Evolutionary conservation across 2,797 vertebrate genomes (phyloP).

Genomic region (Parotocinclus haroldoi): DNA sequence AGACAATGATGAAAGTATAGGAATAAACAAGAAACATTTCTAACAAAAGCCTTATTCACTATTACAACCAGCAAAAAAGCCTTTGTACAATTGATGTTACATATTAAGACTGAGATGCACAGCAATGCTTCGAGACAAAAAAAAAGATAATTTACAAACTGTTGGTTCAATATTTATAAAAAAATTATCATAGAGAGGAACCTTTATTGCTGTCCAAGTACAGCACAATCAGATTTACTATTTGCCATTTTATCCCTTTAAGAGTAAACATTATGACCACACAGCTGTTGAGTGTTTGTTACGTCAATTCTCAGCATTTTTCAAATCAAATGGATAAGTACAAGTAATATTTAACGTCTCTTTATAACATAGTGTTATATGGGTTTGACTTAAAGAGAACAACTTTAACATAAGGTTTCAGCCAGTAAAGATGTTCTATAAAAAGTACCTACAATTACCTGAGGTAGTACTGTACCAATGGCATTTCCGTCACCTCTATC

Average conservation of each 20-base stretch:
- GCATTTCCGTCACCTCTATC: constrained; percentile 6
- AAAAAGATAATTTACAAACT: not conserved
- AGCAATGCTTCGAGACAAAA: constrained; percentile 11
- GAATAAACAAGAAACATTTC: no score
- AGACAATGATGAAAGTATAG: constrained; percentile 38
- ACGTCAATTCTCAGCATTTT: no score
- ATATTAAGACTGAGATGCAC: constrained; percentile 67
- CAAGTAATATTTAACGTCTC: no score
- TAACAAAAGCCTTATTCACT: constrained; percentile 30
- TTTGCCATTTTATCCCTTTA: constrained; percentile 41
- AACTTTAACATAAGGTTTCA: no score
- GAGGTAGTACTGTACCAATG: constrained; percentile 34
- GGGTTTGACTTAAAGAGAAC: no score
- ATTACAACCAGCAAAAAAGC: constrained; percentile 58
- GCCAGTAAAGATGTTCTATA: no score
- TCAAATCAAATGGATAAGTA: no score
- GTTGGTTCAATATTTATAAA: not conserved
- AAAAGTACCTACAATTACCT: constrained; percentile 15
- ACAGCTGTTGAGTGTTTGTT: not conserved
- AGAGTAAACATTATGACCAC: constrained; percentile 62
- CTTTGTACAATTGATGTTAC: constrained; percentile 45
- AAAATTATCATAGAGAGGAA: not conserved
- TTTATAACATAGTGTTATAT: no score
- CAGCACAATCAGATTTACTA: constrained; percentile 9
- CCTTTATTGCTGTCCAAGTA: not conserved